phyloP scores from a whole-genome alignment of 2,113 vertebrate genomes.

The Megalops atlanticus region DNA sequence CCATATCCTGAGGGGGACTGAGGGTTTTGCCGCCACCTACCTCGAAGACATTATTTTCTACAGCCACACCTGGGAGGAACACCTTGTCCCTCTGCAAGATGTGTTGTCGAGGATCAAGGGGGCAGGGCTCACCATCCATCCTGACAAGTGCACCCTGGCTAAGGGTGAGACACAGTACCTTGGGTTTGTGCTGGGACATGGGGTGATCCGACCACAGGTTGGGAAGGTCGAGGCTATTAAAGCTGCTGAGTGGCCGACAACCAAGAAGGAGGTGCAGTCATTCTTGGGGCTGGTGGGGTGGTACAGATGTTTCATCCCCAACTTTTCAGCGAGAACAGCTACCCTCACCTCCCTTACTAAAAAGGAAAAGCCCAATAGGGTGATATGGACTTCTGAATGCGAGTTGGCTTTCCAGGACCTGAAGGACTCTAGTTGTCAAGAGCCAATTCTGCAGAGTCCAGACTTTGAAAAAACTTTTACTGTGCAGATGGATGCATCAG shows the following conservation, averaged over 20 bases:
- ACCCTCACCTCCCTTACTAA: not conserved
- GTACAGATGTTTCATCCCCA: too few relatives aligned
- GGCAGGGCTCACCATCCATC: conserved; percentile 14
- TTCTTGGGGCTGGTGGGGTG: conserved; percentile 20
- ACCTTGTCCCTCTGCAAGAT: not conserved
- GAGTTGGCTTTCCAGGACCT: conserved; percentile 18
- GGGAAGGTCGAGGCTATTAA: conserved; percentile 18
- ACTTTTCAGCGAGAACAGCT: not conserved
- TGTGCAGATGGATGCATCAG: conserved; percentile 22
- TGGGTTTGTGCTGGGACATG: conserved; percentile 14
- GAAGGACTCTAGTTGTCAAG: not conserved
- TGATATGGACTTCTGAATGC: not conserved
- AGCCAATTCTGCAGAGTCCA: too few relatives aligned
- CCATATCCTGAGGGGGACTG: not conserved
- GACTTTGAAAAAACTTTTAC: conserved; percentile 22
- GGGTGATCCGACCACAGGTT: conserved; percentile 11
- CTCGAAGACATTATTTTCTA: conserved; percentile 6
- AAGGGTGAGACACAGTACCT: not conserved
- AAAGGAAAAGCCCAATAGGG: not conserved
- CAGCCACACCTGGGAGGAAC: not conserved
- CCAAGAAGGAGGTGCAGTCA: conserved; percentile 7
- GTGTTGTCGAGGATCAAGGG: conserved; percentile 2
- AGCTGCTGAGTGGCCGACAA: not conserved
- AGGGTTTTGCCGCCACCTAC: not conserved
- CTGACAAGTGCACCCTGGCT: conserved; percentile 19